Percentiles rank a stretch among this genome's conserved stretches.
Evolutionary conservation across 2,113 vertebrate genomes (phyloP).

Genomic region (Hucho hucho): DNA sequence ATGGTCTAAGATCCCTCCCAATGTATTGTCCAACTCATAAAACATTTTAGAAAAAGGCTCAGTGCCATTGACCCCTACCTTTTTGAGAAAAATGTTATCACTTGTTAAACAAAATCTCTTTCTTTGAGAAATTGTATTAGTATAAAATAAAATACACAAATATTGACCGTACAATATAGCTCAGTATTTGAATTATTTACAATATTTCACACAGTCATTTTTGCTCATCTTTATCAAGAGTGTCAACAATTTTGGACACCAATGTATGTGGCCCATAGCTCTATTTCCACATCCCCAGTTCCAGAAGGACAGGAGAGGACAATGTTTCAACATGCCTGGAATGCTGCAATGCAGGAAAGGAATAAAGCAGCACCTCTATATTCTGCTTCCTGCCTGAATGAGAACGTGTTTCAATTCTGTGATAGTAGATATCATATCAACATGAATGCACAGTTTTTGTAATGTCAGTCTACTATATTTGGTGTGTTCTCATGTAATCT

Average conservation of each 20-base stretch:
- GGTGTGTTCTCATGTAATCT: not conserved
- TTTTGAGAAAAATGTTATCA: too few species aligned
- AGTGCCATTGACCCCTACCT: too few species aligned
- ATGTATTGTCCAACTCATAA: too few species aligned
- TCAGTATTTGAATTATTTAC: not conserved
- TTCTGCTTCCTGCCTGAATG: not conserved
- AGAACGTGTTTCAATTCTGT: not conserved
- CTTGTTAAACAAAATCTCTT: too few species aligned
- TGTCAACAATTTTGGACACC: too few species aligned
- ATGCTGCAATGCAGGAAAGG: not conserved
- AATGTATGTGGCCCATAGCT: too few species aligned
- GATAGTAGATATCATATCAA: not conserved
- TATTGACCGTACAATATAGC: not conserved
- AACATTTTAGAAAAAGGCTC: too few species aligned
- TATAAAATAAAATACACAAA: too few species aligned
- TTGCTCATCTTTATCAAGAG: too few species aligned
- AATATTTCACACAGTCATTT: too few species aligned
- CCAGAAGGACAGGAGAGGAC: not conserved
- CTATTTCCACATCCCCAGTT: not conserved
- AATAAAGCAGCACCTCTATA: not conserved
- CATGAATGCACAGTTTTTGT: not conserved
- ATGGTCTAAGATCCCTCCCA: too few species aligned
- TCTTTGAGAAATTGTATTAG: too few species aligned
- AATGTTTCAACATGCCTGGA: constrained; percentile 1
- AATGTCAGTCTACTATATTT: not conserved